These are phyloP conservation scores for Gasterosteus aculeatus DNA, from an alignment of 2,113 vertebrate genomes.

Conservation along the genomic window DNA sequence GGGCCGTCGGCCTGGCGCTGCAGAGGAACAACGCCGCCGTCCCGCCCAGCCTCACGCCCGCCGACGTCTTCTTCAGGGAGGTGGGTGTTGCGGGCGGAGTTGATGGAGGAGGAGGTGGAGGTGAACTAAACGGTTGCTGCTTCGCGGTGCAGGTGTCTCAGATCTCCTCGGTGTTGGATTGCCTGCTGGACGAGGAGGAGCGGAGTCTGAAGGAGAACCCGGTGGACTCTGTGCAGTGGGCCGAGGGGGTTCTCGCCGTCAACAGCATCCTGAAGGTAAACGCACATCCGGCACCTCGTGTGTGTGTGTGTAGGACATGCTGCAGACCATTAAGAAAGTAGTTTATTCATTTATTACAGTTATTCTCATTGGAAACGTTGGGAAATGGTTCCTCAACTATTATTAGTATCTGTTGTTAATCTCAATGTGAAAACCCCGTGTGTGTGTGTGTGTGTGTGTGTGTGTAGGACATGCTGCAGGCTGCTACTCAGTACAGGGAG, in stretches of 20 bases:
- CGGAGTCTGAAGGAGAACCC: conserved; percentile 84
- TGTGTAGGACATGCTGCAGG: conserved; percentile 91
- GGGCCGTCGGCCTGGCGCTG: conserved; percentile 83
- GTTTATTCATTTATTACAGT: too few relatives aligned
- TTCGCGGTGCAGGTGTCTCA: conserved; percentile 87
- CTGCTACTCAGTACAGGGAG: conserved; percentile 89
- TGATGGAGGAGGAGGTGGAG: accelerated
- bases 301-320: background rate
- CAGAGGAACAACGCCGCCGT: conserved; percentile 80
- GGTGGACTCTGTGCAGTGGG: conserved; percentile 87
- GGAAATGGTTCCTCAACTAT: too few relatives aligned
- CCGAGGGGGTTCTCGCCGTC: conserved; percentile 86
- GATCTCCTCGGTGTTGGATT: conserved; percentile 91
- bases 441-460: background rate
- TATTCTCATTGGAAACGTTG: too few relatives aligned
- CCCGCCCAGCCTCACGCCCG: conserved; percentile 87
- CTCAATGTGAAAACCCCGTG: background rate
- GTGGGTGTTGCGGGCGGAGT: conserved; percentile 59
- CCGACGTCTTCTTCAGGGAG: conserved; percentile 97
- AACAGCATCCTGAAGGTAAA: conserved; percentile 92
- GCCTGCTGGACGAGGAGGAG: conserved; percentile 92
- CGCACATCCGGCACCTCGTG: background rate
- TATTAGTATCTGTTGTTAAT: too few relatives aligned
- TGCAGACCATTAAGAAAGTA: too few relatives aligned
- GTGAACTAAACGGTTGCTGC: background rate